phyloP scores from a whole-genome alignment of 2,888 invertebrate species.

The Ophioninae sp. region DNA sequence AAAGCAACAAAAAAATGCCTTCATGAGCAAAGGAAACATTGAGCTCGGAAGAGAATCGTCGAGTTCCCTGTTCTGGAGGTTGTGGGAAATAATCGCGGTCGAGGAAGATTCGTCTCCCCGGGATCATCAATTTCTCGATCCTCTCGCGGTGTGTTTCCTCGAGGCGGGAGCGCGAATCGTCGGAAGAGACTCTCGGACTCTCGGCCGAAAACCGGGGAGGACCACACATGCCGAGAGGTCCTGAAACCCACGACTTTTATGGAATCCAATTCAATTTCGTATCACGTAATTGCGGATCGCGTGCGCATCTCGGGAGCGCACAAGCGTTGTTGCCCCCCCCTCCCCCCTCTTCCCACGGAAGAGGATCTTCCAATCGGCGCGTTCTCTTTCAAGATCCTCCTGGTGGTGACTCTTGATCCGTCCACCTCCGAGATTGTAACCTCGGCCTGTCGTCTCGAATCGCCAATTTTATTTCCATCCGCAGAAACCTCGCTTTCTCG shows the following conservation, averaged over 20 bases:
- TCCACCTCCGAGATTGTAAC: slow-evolving; percentile 56
- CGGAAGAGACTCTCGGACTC: slow-evolving; percentile 15
- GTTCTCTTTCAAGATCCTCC: slow-evolving; percentile 41
- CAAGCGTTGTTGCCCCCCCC: slow-evolving; percentile 7
- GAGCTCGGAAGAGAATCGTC: not conserved
- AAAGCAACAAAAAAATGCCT: no score
- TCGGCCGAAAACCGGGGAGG: slow-evolving; percentile 36
- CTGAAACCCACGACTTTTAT: slow-evolving; percentile 61
- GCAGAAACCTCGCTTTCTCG: slow-evolving; percentile 34
- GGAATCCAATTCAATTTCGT: slow-evolving; percentile 65
- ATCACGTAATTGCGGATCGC: slow-evolving; percentile 65
- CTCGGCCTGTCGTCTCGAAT: slow-evolving; percentile 37
- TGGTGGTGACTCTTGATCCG: slow-evolving; percentile 36
- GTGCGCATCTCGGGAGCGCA: slow-evolving; percentile 56
- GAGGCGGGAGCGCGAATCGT: slow-evolving; percentile 24
- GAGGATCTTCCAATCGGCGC: not conserved
- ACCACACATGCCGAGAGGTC: slow-evolving; percentile 60
- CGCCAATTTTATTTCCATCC: slow-evolving; percentile 34
- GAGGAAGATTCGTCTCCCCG: slow-evolving; percentile 51
- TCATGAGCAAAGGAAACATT: not conserved
- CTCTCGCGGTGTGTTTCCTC: slow-evolving; percentile 34
- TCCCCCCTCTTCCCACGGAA: slow-evolving; percentile 2
- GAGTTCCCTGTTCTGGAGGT: not conserved
- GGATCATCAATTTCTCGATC: slow-evolving; percentile 53
- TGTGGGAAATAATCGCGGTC: slow-evolving; percentile 51